These are phyloP conservation scores for Caerostris darwini DNA, from an alignment of 1,140 invertebrate genomes.

Conservation along the genomic window DNA sequence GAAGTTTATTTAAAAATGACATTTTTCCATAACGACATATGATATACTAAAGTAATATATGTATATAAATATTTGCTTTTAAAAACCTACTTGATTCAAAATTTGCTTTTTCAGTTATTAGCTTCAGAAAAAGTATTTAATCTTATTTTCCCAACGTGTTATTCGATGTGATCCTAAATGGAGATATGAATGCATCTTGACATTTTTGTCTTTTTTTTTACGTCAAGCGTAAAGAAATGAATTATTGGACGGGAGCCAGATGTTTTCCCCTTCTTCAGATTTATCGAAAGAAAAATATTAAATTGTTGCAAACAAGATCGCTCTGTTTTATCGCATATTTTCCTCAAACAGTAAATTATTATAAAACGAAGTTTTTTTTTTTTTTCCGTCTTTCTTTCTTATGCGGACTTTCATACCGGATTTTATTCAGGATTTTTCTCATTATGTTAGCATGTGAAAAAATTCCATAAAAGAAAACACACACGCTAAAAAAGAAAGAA, in stretches of 20 bases:
- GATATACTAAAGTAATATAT: too few species aligned
- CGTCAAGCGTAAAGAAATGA: not conserved
- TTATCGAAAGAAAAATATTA: slow-evolving; percentile 31
- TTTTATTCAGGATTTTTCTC: slow-evolving; percentile 1
- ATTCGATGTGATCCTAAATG: not conserved
- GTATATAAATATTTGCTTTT: too few species aligned
- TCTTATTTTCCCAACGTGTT: not conserved
- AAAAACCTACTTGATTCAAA: not conserved
- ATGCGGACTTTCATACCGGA: not conserved
- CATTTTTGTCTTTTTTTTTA: not conserved
- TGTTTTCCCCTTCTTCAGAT: not conserved
- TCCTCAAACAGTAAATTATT: slow-evolving; percentile 24
- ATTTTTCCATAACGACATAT: too few species aligned
- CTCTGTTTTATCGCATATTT: slow-evolving; percentile 36
- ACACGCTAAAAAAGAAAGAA: not conserved
- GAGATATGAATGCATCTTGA: not conserved
- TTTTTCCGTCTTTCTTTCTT: not conserved
- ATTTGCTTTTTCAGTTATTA: too few species aligned
- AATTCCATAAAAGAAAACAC: too few species aligned
- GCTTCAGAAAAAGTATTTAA: not conserved
- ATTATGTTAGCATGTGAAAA: not conserved
- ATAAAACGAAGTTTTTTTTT: not conserved
- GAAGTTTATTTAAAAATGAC: too few species aligned
- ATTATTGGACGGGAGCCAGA: slow-evolving; percentile 2
- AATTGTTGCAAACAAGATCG: slow-evolving; percentile 28